Base-by-base conservation (phyloP, 2,888 invertebrate species). In the Zygothrica quintamaculata region DNA sequence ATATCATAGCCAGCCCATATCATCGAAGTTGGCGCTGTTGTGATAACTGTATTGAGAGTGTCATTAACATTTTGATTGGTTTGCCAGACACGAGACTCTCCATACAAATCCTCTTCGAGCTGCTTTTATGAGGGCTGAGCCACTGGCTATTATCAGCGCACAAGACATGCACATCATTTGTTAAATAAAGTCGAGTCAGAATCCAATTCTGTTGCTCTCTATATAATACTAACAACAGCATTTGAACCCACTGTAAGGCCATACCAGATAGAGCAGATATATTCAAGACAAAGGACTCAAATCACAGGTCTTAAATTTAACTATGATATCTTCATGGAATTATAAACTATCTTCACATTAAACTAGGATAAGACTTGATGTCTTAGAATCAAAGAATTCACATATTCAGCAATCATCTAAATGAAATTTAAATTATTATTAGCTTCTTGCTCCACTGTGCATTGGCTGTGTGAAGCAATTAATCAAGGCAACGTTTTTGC, bases 31-130 rank as follows among this genome's bases (percentile, higher is more conserved):
- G 67, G 62, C 74, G 68, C 57, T 57, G 33, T 36, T 48, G 59
- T 84, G 87, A 84, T 89, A 90, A 88, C 90, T 89, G 88, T 89
- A 90, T 89, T 90, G 89, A 88, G 89, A 89, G 85, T 89, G 89
- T 90, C 90, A 90, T 90, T 90, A 90, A 89, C 90, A 90, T 90
- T 90, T 90, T 87, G 86, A 87, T 87, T 87, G 81, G 84, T 71
- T 70, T 67, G 74, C 52, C 69, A 48, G 67, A 33, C 53, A 50
- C 43, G 62, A 44, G 36, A 2, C 5, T 53, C 55, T 44, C 37
- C 29, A 25, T 16, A 7, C 57, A 46, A 42, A 42, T 56, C 64
- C 46, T 53, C 50, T 25, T 46, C 40, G 26, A 29, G 25, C 39
- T 61, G 57, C 66, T 77, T 65, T 76, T 76, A 76, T 74, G 75